Conservation (phyloP, 2,888 invertebrate species). For the Limenitis arthemis region DNA sequence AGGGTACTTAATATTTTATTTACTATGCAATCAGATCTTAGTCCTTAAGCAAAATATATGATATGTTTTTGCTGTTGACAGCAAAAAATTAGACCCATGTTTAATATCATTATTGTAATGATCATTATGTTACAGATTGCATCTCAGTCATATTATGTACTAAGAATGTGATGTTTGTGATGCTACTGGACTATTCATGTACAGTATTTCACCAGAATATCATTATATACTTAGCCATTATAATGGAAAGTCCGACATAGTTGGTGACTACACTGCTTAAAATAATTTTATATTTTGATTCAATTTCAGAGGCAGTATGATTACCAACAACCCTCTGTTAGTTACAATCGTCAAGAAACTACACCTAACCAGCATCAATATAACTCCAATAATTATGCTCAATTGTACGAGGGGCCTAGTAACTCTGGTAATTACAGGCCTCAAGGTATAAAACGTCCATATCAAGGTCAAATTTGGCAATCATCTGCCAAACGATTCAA, state of each 20-base stretch:
- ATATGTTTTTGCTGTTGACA: no score
- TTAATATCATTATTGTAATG: no score
- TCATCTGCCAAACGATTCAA: constrained; percentile 33
- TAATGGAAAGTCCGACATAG: background rate
- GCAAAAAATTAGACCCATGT: no score
- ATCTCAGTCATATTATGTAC: background rate
- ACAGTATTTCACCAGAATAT: constrained; percentile 5
- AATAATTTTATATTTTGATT: constrained; percentile 25
- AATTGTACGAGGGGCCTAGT: constrained; percentile 34
- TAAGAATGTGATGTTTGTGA: constrained; percentile 7
- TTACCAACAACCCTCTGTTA: constrained; percentile 29
- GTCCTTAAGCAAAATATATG: no score
- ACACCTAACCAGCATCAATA: constrained; percentile 1
- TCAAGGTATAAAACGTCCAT: constrained; percentile 19
- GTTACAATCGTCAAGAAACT: constrained; percentile 27
- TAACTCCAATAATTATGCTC: constrained; percentile 8
- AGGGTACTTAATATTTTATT: no score
- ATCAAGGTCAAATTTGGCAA: constrained; percentile 28
- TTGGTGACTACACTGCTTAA: background rate
- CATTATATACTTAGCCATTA: background rate
- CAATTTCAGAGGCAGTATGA: constrained; percentile 47
- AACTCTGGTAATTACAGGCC: constrained; percentile 17
- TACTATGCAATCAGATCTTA: no score
- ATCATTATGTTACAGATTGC: background rate
- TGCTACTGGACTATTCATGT: background rate